phyloP scores from a whole-genome alignment of 2,797 vertebrate species.

The Lophotriccus pileatus region DNA sequence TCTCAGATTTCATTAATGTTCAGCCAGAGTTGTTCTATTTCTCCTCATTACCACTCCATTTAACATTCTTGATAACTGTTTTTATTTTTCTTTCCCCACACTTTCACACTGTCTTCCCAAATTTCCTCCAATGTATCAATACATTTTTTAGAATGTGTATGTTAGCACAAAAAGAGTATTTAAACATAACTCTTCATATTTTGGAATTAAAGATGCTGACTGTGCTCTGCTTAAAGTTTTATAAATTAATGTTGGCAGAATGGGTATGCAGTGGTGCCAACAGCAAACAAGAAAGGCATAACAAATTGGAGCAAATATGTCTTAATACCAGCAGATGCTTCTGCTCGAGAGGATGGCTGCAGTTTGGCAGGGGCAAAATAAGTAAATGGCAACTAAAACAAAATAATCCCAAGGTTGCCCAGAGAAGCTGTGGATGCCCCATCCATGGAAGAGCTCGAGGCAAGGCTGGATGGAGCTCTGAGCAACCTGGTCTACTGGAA shows the following conservation, averaged over 20 bases:
- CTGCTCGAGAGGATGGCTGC: neutral
- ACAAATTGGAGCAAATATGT: neutral
- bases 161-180: neutral
- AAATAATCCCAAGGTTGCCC: neutral
- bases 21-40: neutral
- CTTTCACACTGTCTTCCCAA: neutral
- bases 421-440: neutral
- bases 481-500: neutral
- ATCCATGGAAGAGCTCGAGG: neutral
- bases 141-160: neutral
- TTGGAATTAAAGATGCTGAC: neutral
- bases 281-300: neutral
- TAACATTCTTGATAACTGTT: neutral
- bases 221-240: neutral
- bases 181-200: neutral
- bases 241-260: neutral
- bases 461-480: neutral
- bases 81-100: neutral
- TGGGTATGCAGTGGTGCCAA: neutral
- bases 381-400: neutral
- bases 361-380: neutral
- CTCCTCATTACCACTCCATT: neutral
- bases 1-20: neutral
- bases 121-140: neutral
- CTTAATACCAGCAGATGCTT: neutral